Percentiles rank a stretch among this genome's conserved stretches.
Conservation (phyloP, 2,113 vertebrate species). For the Cheilinus undulatus region DNA sequence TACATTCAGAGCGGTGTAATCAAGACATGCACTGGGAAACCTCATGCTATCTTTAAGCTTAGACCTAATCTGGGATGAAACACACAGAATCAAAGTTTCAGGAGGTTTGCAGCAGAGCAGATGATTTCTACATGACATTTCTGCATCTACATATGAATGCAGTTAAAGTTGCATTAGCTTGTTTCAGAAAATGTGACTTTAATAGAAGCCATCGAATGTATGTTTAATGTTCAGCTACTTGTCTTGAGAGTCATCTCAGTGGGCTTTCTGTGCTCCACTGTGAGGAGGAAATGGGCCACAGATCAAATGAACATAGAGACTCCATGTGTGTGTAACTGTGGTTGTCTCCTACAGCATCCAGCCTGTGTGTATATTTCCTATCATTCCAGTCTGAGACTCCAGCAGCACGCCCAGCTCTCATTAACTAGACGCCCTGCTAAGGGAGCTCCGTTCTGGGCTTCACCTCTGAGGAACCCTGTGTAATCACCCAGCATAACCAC, state of each 20-base stretch:
- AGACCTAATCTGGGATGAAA: constrained; percentile 48
- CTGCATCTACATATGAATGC: constrained; percentile 36
- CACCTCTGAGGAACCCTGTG: constrained; percentile 61
- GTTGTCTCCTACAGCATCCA: constrained; percentile 34
- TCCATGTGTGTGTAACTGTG: constrained; percentile 17
- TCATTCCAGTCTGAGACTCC: constrained; percentile 54
- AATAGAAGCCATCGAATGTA: constrained; percentile 38
- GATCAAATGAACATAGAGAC: constrained; percentile 29
- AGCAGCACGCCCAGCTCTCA: constrained; percentile 52
- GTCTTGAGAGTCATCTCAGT: constrained; percentile 38
- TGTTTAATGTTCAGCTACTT: constrained; percentile 51
- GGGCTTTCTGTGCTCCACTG: constrained; percentile 20
- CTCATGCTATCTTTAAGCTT: constrained; percentile 39
- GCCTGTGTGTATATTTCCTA: constrained; percentile 48
- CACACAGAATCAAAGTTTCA: constrained; percentile 8
- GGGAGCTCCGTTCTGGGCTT: constrained; percentile 60
- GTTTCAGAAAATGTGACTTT: constrained; percentile 40
- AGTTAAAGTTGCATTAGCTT: constrained; percentile 33
- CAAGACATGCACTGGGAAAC: constrained; percentile 46
- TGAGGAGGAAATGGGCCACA: constrained; percentile 52
- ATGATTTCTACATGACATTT: constrained; percentile 2
- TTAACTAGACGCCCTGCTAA: constrained; percentile 60
- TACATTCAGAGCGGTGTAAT: constrained; percentile 56
- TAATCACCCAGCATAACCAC: constrained; percentile 68
- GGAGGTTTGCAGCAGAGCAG: constrained; percentile 4